These are phyloP conservation scores for Acrobasis consociella DNA, from an alignment of 2,888 invertebrate genomes.

Conservation along the genomic window DNA sequence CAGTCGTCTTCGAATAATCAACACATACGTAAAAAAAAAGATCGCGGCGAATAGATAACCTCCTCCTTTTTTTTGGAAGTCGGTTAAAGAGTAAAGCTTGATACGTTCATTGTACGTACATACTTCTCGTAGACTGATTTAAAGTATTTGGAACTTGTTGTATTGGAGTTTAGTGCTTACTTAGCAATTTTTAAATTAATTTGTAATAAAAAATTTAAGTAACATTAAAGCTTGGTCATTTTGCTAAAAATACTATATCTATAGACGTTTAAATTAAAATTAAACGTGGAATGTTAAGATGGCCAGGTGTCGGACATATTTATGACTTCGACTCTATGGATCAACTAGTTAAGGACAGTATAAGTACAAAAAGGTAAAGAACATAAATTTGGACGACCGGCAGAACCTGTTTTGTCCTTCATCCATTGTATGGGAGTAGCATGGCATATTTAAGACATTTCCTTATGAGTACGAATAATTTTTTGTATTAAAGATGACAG, in stretches of 20 bases:
- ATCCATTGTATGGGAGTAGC: constrained; percentile 2
- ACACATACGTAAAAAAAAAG: too few relatives aligned
- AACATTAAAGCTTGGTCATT: too few relatives aligned
- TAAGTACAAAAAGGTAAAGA: constrained; percentile 5
- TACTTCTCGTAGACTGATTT: too few relatives aligned
- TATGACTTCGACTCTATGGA: constrained; percentile 15
- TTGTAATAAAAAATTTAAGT: too few relatives aligned
- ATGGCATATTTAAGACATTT: constrained; percentile 15
- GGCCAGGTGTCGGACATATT: constrained; percentile 6
- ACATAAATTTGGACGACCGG: constrained; percentile 16
- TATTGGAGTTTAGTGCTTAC: too few relatives aligned
- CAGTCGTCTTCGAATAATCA: too few relatives aligned
- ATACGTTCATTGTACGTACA: too few relatives aligned
- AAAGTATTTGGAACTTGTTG: too few relatives aligned
- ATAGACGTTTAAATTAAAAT: not conserved
- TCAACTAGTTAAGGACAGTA: constrained; percentile 6
- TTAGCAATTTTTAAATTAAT: too few relatives aligned
- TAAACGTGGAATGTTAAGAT: constrained; percentile 9
- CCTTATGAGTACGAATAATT: constrained; percentile 11
- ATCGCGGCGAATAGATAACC: too few relatives aligned
- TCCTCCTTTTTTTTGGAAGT: too few relatives aligned
- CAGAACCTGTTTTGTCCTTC: constrained; percentile 16
- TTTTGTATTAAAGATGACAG: constrained; percentile 10
- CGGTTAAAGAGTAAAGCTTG: too few relatives aligned
- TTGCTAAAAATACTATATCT: not conserved